Evolutionary conservation across 2,797 vertebrate genomes (phyloP).

Genomic region (Catostomus latipinnis): DNA sequence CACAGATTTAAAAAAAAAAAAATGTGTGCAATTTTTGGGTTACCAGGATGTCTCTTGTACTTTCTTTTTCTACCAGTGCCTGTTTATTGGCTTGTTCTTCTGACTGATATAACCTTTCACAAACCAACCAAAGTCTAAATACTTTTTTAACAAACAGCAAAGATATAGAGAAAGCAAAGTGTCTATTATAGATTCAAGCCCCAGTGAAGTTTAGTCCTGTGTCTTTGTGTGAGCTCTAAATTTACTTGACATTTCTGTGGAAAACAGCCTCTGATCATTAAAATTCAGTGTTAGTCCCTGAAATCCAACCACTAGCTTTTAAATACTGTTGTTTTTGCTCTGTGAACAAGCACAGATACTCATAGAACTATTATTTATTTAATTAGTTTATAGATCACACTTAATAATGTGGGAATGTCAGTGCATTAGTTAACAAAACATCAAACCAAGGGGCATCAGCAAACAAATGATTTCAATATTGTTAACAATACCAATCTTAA

Average conservation of each 20-base stretch:
- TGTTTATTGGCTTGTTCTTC: too few relatives aligned
- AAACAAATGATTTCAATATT: too few relatives aligned
- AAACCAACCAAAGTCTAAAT: background rate
- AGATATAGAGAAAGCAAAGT: background rate
- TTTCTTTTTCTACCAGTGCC: too few relatives aligned
- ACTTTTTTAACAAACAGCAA: background rate
- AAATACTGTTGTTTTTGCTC: slow-evolving; percentile 37
- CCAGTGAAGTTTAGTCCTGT: slow-evolving; percentile 1
- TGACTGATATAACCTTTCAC: background rate
- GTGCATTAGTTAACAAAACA: too few relatives aligned
- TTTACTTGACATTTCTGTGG: slow-evolving; percentile 56
- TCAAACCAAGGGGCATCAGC: too few relatives aligned
- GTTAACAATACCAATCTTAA: too few relatives aligned
- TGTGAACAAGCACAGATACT: slow-evolving; percentile 12
- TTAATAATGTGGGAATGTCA: too few relatives aligned
- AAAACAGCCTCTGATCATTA: slow-evolving; percentile 46
- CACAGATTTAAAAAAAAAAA: background rate
- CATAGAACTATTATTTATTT: background rate
- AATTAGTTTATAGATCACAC: too few relatives aligned
- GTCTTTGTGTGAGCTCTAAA: slow-evolving; percentile 50
- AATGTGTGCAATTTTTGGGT: background rate
- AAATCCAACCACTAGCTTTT: slow-evolving; percentile 48
- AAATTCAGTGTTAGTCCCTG: slow-evolving; percentile 51
- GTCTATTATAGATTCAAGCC: slow-evolving; percentile 14
- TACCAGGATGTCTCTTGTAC: background rate